These are phyloP conservation scores for Scomber scombrus DNA, from an alignment of 2,113 vertebrate genomes.

Conservation along the genomic window DNA sequence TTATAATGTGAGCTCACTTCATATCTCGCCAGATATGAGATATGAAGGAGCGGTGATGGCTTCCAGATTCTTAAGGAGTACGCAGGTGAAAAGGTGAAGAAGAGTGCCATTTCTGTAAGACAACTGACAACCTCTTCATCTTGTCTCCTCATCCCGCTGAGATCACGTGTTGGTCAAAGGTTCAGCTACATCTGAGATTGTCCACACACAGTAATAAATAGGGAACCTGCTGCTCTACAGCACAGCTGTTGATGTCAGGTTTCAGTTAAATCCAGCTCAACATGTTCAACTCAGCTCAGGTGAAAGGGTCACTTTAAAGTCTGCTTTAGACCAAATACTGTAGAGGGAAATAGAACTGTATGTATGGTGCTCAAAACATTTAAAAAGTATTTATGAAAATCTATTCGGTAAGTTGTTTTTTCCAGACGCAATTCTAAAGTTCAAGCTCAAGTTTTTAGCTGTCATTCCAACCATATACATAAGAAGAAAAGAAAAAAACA, in stretches of 20 bases:
- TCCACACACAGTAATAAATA: slow-evolving; percentile 30
- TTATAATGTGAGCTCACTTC: slow-evolving; percentile 78
- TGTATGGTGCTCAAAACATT: no score
- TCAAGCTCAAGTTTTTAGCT: no score
- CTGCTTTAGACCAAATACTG: no score
- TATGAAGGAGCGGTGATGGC: slow-evolving; percentile 66
- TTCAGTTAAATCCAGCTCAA: slow-evolving; percentile 1
- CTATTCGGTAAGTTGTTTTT: no score
- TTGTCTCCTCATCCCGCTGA: slow-evolving; percentile 24
- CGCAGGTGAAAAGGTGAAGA: slow-evolving; percentile 42
- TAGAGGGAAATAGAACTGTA: no score
- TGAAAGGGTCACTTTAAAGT: not conserved
- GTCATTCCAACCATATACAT: no score
- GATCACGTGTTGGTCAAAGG: slow-evolving; percentile 36
- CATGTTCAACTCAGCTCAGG: not conserved
- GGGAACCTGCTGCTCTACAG: slow-evolving; percentile 1
- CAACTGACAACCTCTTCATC: slow-evolving; percentile 55
- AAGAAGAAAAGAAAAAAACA: no score
- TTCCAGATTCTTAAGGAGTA: slow-evolving; percentile 73
- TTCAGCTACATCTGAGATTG: slow-evolving; percentile 13
- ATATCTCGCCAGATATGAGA: slow-evolving; percentile 63
- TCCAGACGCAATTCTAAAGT: no score
- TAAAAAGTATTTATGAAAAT: no score
- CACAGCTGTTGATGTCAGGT: not conserved
- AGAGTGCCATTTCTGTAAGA: slow-evolving; percentile 21